Evolutionary conservation across 53 echinoderm and acorn worm species (phyloP), one percentile per base, ranked within the genome.

Genomic region (Stichopus horrens): DNA sequence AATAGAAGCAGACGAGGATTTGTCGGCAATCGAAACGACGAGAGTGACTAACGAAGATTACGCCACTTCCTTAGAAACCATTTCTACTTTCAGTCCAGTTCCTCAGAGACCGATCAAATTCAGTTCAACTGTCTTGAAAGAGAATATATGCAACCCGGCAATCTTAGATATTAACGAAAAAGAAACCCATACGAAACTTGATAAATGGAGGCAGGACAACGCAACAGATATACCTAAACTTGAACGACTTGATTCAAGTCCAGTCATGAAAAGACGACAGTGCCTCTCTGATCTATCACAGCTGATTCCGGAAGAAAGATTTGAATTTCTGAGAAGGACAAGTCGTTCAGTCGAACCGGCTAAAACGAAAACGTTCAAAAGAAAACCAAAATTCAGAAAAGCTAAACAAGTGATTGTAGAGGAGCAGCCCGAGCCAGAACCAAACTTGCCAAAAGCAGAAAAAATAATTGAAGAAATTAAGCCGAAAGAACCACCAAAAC

Each of bases 41-140:
- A 76, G 88, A 82, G 86, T 91, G 84, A 88, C 90, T 20, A 93
- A 93, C 74, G 67, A 82, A 73, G 93, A 93, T 74, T 82, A 80
- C 74, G 82, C 74, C 9, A 59, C 83, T 21, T 93, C 90, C 68
- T 83, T 89, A 74, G 93, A 93, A 58, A 88, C 93, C 9, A 88
- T 93, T 56, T 87, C 86, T 54, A 82, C 84, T 7, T 53, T 6
- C 52, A 21, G 59, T 23, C 83, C 93, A 11, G 77, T 88, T 51
- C 93, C 93, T 53, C 88, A 57, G 4, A 51, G 88, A n/a, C 86
- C 90, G 20, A 23, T 90, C 13, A 88, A 55, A n/a, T 94, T 94
- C 21, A 85, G 88, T 82, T 86, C 71, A n/a, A 86, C 90, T 53
- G 90, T 80, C 78, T 74, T 94, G 22, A 92, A 81, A 88, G 86